Evolutionary conservation across 2,797 vertebrate species (phyloP).

Genomic region (Pseudocheirus occidentalis): DNA sequence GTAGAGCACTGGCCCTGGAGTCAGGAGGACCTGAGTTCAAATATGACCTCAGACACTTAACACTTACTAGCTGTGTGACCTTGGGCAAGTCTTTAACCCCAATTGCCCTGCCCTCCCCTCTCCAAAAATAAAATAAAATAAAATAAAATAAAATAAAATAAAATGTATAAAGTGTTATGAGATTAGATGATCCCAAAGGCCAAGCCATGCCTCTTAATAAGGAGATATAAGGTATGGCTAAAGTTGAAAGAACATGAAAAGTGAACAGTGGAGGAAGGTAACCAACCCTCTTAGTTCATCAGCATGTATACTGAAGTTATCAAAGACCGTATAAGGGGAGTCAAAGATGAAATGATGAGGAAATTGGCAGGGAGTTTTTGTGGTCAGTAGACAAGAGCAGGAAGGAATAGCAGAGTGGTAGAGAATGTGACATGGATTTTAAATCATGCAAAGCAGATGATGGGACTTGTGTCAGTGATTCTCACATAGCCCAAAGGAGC

Average conservation of each 20-base stretch:
- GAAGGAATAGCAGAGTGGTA: not conserved
- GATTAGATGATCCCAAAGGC: not conserved
- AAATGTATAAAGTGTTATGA: not conserved
- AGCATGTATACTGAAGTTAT: not conserved
- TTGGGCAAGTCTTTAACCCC: no score
- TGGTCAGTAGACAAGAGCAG: not conserved
- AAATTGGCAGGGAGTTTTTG: not conserved
- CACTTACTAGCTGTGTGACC: no score
- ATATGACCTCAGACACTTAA: no score
- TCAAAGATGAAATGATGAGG: not conserved
- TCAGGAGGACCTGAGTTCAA: no score
- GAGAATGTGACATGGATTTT: not conserved
- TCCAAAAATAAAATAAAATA: no score
- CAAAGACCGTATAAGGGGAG: not conserved
- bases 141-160: no score
- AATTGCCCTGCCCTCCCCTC: no score
- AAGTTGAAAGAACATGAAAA: not conserved
- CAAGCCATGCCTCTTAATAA: not conserved
- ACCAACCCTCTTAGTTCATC: not conserved
- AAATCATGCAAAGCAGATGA: not conserved
- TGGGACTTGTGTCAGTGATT: not conserved
- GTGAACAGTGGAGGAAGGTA: not conserved
- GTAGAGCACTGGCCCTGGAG: no score
- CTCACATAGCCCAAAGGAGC: not conserved
- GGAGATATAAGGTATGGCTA: not conserved